Conservation (phyloP, 2,113 vertebrate species). For the Hemiprocne comata region DNA sequence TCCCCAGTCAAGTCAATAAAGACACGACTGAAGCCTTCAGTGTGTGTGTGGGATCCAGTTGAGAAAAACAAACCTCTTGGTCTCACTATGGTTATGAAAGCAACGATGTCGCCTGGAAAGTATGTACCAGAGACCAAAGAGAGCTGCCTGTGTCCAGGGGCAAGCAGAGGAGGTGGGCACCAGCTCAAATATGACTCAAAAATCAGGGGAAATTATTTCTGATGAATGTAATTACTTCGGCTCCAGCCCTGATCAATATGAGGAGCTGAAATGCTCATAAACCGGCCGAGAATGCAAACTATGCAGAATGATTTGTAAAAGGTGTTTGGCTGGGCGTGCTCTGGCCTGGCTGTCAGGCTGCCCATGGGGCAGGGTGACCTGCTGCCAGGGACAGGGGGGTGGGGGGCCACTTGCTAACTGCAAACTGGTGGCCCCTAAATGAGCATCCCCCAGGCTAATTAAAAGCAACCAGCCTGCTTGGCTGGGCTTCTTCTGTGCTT, state of each 20-base stretch:
- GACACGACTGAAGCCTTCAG: not conserved
- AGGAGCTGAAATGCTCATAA: conserved; percentile 56
- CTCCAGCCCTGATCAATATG: conserved; percentile 71
- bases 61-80: conserved; percentile 43
- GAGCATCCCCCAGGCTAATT: not conserved
- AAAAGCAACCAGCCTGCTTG: not conserved
- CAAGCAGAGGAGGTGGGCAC: not conserved
- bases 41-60: conserved; percentile 3
- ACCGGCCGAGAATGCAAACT: conserved; percentile 54
- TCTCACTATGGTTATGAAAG: conserved; percentile 48
- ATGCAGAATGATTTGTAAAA: conserved; percentile 60
- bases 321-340: conserved; percentile 45
- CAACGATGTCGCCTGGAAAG: conserved; percentile 71
- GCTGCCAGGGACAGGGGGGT: rapidly evolving
- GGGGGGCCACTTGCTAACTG: not conserved
- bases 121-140: conserved; percentile 48
- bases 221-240: conserved; percentile 66
- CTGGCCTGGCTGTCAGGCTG: not conserved
- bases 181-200: conserved; percentile 61
- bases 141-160: conserved; percentile 17
- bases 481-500: not conserved
- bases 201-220: conserved; percentile 68
- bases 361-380: not conserved
- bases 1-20: conserved; percentile 31
- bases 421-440: not conserved